These are phyloP conservation scores for Aricia artaxerxes DNA, from an alignment of 2,888 invertebrate genomes.

Conservation along the genomic window DNA sequence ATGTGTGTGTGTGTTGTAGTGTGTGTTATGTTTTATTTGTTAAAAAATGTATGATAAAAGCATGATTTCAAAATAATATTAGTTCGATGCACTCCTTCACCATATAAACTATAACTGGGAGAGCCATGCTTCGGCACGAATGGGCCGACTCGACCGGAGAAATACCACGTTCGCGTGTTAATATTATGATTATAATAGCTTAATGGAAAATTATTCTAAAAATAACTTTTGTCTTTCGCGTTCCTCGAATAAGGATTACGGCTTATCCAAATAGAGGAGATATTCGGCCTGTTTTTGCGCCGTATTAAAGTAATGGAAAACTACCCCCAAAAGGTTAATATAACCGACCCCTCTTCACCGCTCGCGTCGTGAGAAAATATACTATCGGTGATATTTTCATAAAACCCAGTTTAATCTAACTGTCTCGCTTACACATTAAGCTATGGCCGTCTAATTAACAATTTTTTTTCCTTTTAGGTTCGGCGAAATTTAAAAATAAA, in stretches of 20 bases:
- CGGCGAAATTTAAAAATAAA: not conserved
- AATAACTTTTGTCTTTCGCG: not conserved
- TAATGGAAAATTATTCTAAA: not conserved
- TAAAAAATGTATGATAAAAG: no score
- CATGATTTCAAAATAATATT: no score
- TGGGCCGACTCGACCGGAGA: no score
- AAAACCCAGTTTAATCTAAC: not conserved
- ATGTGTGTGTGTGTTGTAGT: no score
- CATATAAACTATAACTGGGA: no score
- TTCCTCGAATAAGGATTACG: constrained; percentile 8
- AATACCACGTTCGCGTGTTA: no score
- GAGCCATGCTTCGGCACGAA: no score
- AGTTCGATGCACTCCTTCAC: no score
- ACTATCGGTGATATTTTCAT: constrained; percentile 9
- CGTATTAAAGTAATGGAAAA: constrained; percentile 19
- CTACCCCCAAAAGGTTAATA: constrained; percentile 13
- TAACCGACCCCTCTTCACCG: not conserved
- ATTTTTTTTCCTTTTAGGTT: constrained; percentile 23
- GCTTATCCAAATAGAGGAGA: not conserved
- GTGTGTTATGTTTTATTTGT: no score
- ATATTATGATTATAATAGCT: no score
- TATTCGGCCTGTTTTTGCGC: constrained; percentile 13
- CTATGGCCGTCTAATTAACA: not conserved
- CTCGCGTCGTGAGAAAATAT: not conserved
- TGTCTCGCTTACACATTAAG: not conserved